phyloP scores from a whole-genome alignment of 2,113 vertebrate genomes.

The Seriola rivoliana region DNA sequence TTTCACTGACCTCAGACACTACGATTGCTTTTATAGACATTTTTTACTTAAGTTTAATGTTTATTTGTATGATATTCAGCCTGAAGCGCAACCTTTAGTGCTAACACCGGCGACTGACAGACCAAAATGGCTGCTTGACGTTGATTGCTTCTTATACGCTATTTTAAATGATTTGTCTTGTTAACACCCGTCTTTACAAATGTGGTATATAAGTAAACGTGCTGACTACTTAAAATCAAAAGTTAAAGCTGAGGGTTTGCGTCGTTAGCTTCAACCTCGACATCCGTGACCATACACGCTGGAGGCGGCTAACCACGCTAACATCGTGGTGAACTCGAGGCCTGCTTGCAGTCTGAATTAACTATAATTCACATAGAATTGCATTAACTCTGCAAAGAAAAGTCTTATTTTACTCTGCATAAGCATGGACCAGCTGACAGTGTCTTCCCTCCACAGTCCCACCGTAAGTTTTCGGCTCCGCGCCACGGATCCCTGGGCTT shows the following conservation, averaged over 20 bases:
- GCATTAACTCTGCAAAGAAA: too few relatives aligned
- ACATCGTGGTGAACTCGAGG: neutral
- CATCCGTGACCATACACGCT: neutral
- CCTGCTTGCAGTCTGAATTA: neutral
- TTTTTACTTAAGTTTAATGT: rapidly evolving
- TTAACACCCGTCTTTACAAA: rapidly evolving
- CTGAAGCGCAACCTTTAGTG: rapidly evolving
- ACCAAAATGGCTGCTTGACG: slow-evolving; percentile 54
- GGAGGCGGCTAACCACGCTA: neutral
- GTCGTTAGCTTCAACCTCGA: too few relatives aligned
- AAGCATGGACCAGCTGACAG: neutral
- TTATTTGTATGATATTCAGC: rapidly evolving
- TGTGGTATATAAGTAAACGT: neutral
- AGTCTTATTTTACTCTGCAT: too few relatives aligned
- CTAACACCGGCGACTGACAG: neutral
- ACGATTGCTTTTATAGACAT: rapidly evolving
- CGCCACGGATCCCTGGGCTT: slow-evolving; percentile 97
- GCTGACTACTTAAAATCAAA: neutral
- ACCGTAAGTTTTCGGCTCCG: slow-evolving; percentile 98
- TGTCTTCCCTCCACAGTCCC: slow-evolving; percentile 84
- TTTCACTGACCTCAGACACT: rapidly evolving
- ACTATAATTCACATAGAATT: neutral
- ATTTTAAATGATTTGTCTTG: rapidly evolving
- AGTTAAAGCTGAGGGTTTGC: too few relatives aligned
- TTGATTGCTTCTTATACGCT: neutral